These are phyloP conservation scores for Lycophotia porphyrea DNA, from an alignment of 2,888 invertebrate genomes.

Conservation along the genomic window DNA sequence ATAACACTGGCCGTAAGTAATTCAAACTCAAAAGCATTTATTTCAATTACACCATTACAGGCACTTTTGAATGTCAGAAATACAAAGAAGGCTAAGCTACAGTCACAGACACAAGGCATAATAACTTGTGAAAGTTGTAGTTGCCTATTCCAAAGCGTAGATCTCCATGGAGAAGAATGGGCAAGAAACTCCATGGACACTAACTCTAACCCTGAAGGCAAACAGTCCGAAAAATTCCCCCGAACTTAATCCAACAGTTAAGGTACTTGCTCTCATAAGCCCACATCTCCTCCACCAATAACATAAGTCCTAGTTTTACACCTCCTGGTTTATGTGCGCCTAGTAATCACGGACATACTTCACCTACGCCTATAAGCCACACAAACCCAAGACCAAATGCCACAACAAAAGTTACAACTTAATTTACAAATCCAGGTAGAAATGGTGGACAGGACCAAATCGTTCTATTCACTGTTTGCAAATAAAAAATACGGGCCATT, in stretches of 20 bases:
- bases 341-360: constrained; percentile 36
- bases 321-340: constrained; percentile 26
- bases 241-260: neutral
- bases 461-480: constrained; percentile 70
- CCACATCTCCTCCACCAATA: constrained; percentile 22
- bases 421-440: constrained; percentile 69
- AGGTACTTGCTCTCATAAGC: constrained; percentile 25
- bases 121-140: too few species aligned
- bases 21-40: too few species aligned
- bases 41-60: too few species aligned
- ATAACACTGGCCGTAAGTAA: neutral
- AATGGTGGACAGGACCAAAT: constrained; percentile 67
- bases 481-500: constrained; percentile 74
- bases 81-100: too few species aligned
- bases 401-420: constrained; percentile 33
- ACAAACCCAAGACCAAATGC: constrained; percentile 24
- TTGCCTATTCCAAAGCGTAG: too few species aligned
- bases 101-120: too few species aligned
- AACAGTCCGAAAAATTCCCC: neutral
- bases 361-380: constrained; percentile 18
- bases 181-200: too few species aligned
- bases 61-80: too few species aligned
- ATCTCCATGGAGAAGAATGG: too few species aligned
- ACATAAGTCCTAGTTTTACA: constrained; percentile 33
- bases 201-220: too few species aligned